A percentile compares a stretch with the other conserved stretches of the same genome.
Conservation (phyloP, 2,888 invertebrate genomes). For the Drosophila setosimentum region DNA sequence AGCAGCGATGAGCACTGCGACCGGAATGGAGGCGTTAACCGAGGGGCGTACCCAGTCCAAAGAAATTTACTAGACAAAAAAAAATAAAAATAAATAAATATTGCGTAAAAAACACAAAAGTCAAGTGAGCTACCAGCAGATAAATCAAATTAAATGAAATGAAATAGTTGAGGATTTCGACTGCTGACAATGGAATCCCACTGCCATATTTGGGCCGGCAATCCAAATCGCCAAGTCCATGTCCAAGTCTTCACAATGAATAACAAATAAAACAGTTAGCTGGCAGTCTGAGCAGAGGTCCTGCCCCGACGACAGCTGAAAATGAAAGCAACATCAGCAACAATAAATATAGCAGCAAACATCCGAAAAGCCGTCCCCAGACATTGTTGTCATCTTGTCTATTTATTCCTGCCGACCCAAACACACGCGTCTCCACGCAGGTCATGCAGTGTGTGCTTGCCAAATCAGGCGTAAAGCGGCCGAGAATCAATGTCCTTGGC, state of each 20-base stretch:
- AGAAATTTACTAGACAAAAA: slow-evolving; percentile 34
- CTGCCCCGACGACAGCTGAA: slow-evolving; percentile 36
- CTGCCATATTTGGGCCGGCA: slow-evolving; percentile 46
- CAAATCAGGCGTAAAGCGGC: slow-evolving; percentile 53
- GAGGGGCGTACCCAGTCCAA: slow-evolving; percentile 35
- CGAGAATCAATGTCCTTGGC: slow-evolving; percentile 42
- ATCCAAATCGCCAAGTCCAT: slow-evolving; percentile 18
- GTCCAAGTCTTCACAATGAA: slow-evolving; percentile 48
- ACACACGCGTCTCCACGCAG: slow-evolving; percentile 39
- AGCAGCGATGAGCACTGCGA: slow-evolving; percentile 36
- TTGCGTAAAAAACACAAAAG: slow-evolving; percentile 45
- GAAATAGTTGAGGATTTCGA: slow-evolving; percentile 75
- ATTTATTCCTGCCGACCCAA: slow-evolving; percentile 35
- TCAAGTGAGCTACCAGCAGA: slow-evolving; percentile 53
- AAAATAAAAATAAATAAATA: slow-evolving; percentile 22
- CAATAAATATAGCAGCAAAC: slow-evolving; percentile 24
- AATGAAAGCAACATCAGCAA: slow-evolving; percentile 48
- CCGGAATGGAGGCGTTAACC: slow-evolving; percentile 55
- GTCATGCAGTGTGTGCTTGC: slow-evolving; percentile 48
- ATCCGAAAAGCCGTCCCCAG: slow-evolving; percentile 41
- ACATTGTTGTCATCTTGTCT: slow-evolving; percentile 66
- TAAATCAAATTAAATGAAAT: slow-evolving; percentile 82
- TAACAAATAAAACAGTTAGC: slow-evolving; percentile 54
- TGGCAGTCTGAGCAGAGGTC: slow-evolving; percentile 5
- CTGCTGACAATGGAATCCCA: slow-evolving; percentile 61